A percentile compares a stretch with the other conserved stretches of the same genome.
Conservation (phyloP, 2,888 invertebrate genomes). For the Belgica antarctica region DNA sequence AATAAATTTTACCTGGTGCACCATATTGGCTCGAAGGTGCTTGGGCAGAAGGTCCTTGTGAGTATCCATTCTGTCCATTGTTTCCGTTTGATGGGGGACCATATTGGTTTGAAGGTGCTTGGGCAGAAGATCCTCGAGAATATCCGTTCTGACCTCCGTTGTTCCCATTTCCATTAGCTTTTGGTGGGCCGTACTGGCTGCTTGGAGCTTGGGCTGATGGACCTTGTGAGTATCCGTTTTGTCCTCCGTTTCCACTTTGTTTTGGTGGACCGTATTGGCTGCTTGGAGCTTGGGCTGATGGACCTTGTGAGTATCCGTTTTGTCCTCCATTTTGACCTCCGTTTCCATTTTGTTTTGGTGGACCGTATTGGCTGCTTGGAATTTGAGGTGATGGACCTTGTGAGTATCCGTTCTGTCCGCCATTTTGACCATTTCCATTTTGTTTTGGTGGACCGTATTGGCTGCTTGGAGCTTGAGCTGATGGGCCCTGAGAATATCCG, state of each 20-base stretch:
- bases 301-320: not conserved
- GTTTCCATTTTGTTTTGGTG: not conserved
- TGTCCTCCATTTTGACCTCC: no score
- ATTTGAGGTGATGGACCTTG: conserved; percentile 12
- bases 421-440: not conserved
- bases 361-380: not conserved
- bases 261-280: conserved; percentile 14
- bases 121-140: not conserved
- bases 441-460: conserved; percentile 27
- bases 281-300: not conserved
- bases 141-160: not conserved
- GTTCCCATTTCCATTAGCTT: conserved; percentile 16
- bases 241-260: not conserved
- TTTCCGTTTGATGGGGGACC: conserved; percentile 28
- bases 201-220: not conserved
- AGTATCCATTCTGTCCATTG: not conserved
- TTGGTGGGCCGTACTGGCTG: conserved; percentile 10
- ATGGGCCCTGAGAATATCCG: conserved; percentile 9
- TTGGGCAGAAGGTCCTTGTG: not conserved
- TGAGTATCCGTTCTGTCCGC: conserved; percentile 29
- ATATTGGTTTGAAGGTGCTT: conserved; percentile 17
- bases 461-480: conserved; percentile 8
- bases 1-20: not conserved
- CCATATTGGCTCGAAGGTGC: conserved; percentile 14
- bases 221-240: conserved; percentile 6